Evolutionary conservation across 2,113 vertebrate species (phyloP), one percentile per base, ranked within the genome.

Genomic region (Gallinago paraguaiae): DNA sequence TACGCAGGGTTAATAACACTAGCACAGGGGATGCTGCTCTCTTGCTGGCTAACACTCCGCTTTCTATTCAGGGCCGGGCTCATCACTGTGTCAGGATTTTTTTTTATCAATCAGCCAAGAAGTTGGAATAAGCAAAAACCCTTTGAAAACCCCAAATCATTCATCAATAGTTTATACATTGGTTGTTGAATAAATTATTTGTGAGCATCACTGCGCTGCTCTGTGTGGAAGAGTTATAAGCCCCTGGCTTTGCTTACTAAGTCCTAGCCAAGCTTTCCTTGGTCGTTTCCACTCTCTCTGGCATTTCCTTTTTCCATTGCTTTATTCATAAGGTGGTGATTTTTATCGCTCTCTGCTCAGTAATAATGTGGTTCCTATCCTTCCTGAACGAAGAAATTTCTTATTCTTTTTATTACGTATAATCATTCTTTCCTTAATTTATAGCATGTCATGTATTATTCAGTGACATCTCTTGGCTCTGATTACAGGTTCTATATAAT

Each of bases 391-490:
- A 97, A 94, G 93, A 97, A 93, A 94, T 82, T 93, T 97, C 94
- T 95, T 97, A 86, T 91, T 95, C 86, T 92, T 96, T 98, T 96
- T 96, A 98, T 97, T 97, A 97, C 76, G 31, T 96, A 96, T 94
- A 95, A 96, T 93, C 90, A 82, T 97, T 95, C 92, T 95, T 95
- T 91, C 57, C 97, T 95, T 96, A 97, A 97, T 97, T 97, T 96
- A 97, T 97, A 97, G 93, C 71, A 63, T 95, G 46, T 82, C 88
- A 94, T 97, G 94, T 95, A 97, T 97, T 97, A 97, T 96, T 97
- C 97, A 96, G 94, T 97, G 91, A 92, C 81, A 96, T 96, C 82
- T 96, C 94, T 97, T 97, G 93, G 95, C 91, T 97, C 78, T 96
- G 95, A 85, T 93, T 96, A 96, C 80, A 96, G 94, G 96, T 96